Conservation (phyloP, 2,797 vertebrate genomes). For the Remorina albescens region DNA sequence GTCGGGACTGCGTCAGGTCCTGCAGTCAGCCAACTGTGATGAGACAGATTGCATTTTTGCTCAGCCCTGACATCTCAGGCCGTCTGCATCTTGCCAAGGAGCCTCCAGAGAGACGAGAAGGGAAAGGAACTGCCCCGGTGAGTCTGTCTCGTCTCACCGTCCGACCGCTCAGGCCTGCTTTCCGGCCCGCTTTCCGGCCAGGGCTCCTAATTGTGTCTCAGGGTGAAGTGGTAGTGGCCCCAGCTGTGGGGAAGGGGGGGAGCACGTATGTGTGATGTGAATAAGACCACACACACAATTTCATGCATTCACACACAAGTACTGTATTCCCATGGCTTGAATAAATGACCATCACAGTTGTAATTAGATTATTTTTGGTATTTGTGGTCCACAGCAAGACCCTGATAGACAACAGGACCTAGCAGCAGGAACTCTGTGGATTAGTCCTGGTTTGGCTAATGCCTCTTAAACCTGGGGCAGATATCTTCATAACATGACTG, state of each 20-base stretch:
- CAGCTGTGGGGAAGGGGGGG: slow-evolving; percentile 40
- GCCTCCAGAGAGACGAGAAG: slow-evolving; percentile 68
- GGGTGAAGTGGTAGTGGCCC: slow-evolving; percentile 69
- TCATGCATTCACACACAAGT: slow-evolving; percentile 57
- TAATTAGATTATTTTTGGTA: slow-evolving; percentile 64
- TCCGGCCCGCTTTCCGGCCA: slow-evolving; percentile 72
- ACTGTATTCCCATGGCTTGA: slow-evolving; percentile 43
- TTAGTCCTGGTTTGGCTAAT: slow-evolving; percentile 38
- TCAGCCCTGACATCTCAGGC: slow-evolving; percentile 75
- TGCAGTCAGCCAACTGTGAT: slow-evolving; percentile 71
- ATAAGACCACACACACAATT: slow-evolving; percentile 77
- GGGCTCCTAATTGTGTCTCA: slow-evolving; percentile 78
- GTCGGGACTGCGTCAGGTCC: slow-evolving; percentile 62
- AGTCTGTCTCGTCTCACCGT: slow-evolving; percentile 78
- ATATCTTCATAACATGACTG: slow-evolving; percentile 26
- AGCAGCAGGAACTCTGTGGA: slow-evolving; percentile 47
- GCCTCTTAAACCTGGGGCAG: slow-evolving; percentile 12
- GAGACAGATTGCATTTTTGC: slow-evolving; percentile 83
- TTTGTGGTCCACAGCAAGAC: slow-evolving; percentile 37
- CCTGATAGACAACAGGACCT: slow-evolving; percentile 40
- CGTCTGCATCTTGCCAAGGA: slow-evolving; percentile 79
- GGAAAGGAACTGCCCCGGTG: slow-evolving; percentile 67
- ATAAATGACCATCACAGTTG: slow-evolving; percentile 53
- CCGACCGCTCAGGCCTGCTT: slow-evolving; percentile 65
- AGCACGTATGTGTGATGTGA: slow-evolving; percentile 72